These are phyloP conservation scores for Tethea ocularis DNA, from an alignment of 2,888 invertebrate genomes.

Conservation along the genomic window DNA sequence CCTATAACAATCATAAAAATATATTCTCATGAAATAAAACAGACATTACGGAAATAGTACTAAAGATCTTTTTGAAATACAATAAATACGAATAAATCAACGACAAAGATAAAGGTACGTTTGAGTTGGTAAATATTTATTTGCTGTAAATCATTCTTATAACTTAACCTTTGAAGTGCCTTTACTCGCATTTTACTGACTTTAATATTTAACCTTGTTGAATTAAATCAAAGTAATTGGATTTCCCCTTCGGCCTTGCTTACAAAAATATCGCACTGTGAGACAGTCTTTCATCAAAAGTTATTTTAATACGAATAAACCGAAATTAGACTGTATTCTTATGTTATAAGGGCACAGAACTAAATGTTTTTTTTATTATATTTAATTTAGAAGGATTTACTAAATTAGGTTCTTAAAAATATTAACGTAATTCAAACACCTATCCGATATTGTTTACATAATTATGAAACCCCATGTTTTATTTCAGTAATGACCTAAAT, in stretches of 20 bases:
- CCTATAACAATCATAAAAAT: too few relatives aligned
- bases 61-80: background rate
- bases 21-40: too few relatives aligned
- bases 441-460: too few relatives aligned
- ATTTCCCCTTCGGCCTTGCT: background rate
- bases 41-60: background rate
- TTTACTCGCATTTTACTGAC: background rate
- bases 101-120: background rate
- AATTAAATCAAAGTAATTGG: constrained; percentile 4
- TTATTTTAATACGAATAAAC: background rate
- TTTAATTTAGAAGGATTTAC: too few relatives aligned
- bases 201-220: constrained; percentile 1
- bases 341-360: background rate
- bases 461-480: too few relatives aligned
- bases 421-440: too few relatives aligned
- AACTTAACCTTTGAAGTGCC: background rate
- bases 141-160: constrained; percentile 4
- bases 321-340: background rate
- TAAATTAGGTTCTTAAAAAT: too few relatives aligned
- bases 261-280: background rate
- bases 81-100: background rate
- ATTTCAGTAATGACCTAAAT: too few relatives aligned
- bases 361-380: too few relatives aligned
- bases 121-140: background rate
- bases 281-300: background rate